phyloP scores from a whole-genome alignment of 1,140 invertebrate species.

The Ericerus pela region DNA sequence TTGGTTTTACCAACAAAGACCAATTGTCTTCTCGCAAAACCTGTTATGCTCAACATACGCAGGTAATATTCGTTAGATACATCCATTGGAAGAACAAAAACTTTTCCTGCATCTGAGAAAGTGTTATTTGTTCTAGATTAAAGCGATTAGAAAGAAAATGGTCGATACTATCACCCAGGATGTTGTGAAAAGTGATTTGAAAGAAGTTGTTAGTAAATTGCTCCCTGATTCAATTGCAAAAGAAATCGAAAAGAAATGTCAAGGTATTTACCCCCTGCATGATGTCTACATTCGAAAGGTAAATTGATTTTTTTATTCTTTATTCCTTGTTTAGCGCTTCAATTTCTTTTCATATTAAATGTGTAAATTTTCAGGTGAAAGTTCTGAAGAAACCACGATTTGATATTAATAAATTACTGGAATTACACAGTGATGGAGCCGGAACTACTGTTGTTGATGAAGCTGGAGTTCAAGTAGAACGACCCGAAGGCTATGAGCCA shows the following conservation, averaged over 20 bases:
- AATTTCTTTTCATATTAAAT: slow-evolving; percentile 15
- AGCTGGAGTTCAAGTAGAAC: slow-evolving; percentile 67
- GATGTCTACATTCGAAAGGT: slow-evolving; percentile 97
- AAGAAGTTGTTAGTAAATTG: slow-evolving; percentile 88
- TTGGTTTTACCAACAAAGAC: slow-evolving; percentile 96
- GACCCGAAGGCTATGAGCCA: slow-evolving; percentile 95
- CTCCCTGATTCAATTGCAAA: slow-evolving; percentile 96
- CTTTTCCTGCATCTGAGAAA: too few species aligned
- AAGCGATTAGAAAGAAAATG: slow-evolving; percentile 87
- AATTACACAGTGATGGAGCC: slow-evolving; percentile 81
- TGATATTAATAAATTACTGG: slow-evolving; percentile 88
- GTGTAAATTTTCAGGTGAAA: slow-evolving; percentile 58
- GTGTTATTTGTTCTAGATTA: slow-evolving; percentile 43
- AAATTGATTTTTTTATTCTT: too few species aligned
- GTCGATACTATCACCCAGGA: slow-evolving; percentile 89
- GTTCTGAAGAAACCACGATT: slow-evolving; percentile 98
- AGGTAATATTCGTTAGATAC: slow-evolving; percentile 40
- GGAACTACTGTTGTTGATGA: slow-evolving; percentile 49
- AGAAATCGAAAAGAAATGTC: slow-evolving; percentile 95
- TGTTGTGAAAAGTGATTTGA: slow-evolving; percentile 71
- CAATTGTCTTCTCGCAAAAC: slow-evolving; percentile 87
- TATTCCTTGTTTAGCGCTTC: not conserved
- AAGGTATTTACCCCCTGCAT: slow-evolving; percentile 91
- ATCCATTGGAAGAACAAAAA: not conserved
- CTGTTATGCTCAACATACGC: slow-evolving; percentile 93